Percentiles rank a stretch among this genome's conserved stretches.
Evolutionary conservation across 2,797 vertebrate genomes (phyloP).

Genomic region (Eremophila alpestris): DNA sequence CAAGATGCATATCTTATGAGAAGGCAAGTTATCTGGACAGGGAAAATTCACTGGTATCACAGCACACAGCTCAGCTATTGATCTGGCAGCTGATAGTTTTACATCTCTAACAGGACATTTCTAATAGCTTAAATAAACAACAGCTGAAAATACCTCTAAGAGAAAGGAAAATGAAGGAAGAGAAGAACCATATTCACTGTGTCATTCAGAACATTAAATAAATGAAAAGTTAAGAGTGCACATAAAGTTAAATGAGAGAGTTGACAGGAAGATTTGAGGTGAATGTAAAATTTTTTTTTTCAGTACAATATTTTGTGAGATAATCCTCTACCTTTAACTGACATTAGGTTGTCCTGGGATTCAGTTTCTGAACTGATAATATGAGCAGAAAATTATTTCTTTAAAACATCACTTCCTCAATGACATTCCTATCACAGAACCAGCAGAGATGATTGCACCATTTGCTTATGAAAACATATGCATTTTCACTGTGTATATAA

Average conservation of each 20-base stretch:
- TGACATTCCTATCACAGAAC: not conserved
- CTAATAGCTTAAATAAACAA: not conserved
- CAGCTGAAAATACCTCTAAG: not conserved
- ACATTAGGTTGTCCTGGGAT: not conserved
- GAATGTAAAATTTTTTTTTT: not conserved
- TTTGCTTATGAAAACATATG: not conserved
- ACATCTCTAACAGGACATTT: not conserved
- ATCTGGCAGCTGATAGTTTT: not conserved
- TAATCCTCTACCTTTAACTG: not conserved
- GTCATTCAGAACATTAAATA: not conserved
- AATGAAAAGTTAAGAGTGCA: not conserved
- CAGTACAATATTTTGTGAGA: not conserved
- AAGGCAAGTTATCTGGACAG: not conserved
- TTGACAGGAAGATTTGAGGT: not conserved
- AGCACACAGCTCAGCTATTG: not conserved
- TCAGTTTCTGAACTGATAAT: not conserved
- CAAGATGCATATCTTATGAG: not conserved
- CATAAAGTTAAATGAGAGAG: not conserved
- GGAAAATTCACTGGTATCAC: not conserved
- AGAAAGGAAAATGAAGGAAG: not conserved
- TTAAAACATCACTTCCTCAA: not conserved
- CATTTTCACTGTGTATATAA: not conserved
- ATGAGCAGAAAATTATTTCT: not conserved
- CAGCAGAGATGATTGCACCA: not conserved
- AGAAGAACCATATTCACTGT: not conserved